Evolutionary conservation across 1,140 invertebrate genomes (phyloP).

Genomic region (Drosophila yakuba): DNA sequence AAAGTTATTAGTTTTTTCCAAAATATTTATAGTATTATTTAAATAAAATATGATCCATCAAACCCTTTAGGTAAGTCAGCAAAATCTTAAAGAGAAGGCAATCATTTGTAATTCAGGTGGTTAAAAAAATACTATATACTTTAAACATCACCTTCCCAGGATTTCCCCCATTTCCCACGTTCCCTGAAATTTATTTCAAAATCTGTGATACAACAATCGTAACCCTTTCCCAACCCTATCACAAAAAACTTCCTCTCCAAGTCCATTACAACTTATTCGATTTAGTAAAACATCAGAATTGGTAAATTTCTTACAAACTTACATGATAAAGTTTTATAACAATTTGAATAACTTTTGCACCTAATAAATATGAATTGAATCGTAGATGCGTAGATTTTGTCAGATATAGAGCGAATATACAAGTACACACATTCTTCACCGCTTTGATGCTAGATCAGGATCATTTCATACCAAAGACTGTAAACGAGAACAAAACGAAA

Average conservation of each 20-base stretch:
- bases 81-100: background rate
- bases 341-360: slow-evolving; percentile 58
- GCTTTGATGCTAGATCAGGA: slow-evolving; percentile 44
- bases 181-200: slow-evolving; percentile 64
- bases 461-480: slow-evolving; percentile 67
- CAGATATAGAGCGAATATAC: slow-evolving; percentile 32
- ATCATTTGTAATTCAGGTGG: slow-evolving; percentile 1
- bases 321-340: slow-evolving; percentile 42
- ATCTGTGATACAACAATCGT: slow-evolving; percentile 75
- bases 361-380: slow-evolving; percentile 39
- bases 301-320: slow-evolving; percentile 24
- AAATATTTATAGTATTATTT: background rate
- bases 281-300: slow-evolving; percentile 17
- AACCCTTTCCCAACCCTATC: slow-evolving; percentile 24
- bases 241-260: background rate
- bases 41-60: background rate
- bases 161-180: background rate
- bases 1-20: too few species aligned
- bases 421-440: slow-evolving; percentile 26
- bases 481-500: slow-evolving; percentile 23
- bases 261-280: slow-evolving; percentile 34
- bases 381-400: slow-evolving; percentile 45
- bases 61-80: background rate
- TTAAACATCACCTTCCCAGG: slow-evolving; percentile 4
- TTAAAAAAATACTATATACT: background rate